These are phyloP conservation scores for Helobdella robusta DNA, from an alignment of 2,888 invertebrate species.

Conservation along the genomic window DNA sequence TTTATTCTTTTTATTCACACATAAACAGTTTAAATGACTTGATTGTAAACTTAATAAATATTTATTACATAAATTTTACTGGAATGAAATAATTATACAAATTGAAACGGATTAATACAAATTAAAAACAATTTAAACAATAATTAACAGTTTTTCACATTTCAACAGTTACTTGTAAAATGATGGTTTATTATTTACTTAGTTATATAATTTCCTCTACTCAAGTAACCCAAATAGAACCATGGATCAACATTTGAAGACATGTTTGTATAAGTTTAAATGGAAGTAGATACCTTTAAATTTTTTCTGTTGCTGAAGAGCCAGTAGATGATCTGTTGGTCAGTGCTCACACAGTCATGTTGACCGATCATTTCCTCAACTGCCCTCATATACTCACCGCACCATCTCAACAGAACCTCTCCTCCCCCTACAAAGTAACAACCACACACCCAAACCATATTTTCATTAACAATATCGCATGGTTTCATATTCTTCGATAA, in stretches of 20 bases:
- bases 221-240: constrained; percentile 39
- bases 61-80: no score
- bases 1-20: no score
- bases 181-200: no score
- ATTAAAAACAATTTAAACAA: no score
- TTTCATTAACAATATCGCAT: constrained; percentile 34
- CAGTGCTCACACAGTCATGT: constrained; percentile 39
- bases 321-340: constrained; percentile 41
- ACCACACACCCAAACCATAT: constrained; percentile 40
- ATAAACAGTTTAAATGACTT: no score
- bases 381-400: constrained; percentile 36
- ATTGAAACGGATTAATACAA: no score
- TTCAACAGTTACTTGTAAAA: no score
- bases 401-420: constrained; percentile 33
- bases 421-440: constrained; percentile 38
- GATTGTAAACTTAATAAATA: no score
- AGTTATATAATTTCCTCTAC: no score
- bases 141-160: no score
- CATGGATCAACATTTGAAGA: constrained; percentile 32
- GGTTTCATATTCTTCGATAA: constrained; percentile 29
- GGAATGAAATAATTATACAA: no score
- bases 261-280: constrained; percentile 27
- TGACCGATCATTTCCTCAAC: constrained; percentile 35
- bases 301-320: constrained; percentile 33
- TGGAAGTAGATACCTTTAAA: not conserved